phyloP scores from a whole-genome alignment of 2,113 vertebrate genomes.

The Microtus montanus region DNA sequence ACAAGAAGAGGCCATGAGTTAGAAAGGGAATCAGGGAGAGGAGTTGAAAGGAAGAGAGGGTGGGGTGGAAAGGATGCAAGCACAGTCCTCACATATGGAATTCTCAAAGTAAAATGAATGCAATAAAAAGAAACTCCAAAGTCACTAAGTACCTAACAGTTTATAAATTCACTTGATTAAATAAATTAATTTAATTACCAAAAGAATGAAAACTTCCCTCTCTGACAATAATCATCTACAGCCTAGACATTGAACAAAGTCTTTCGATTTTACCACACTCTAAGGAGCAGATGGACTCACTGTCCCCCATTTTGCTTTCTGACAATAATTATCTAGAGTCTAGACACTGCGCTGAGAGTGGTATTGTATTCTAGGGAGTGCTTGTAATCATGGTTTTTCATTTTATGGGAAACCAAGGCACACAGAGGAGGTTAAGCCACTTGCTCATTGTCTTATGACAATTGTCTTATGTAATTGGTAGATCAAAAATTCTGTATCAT shows the following conservation, averaged over 20 bases:
- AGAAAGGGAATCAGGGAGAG: background rate
- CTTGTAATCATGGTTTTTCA: background rate
- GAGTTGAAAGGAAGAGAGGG: background rate
- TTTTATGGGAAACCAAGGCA: background rate
- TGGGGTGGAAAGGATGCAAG: background rate
- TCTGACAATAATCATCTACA: background rate
- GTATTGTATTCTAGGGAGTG: background rate
- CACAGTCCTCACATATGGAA: background rate
- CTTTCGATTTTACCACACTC: background rate
- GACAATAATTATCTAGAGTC: background rate
- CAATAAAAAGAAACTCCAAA: background rate
- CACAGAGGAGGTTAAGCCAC: background rate
- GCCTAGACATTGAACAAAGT: background rate
- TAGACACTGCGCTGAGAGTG: background rate
- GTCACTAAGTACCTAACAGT: background rate
- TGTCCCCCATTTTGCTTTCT: background rate
- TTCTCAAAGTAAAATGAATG: background rate
- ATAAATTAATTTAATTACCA: background rate
- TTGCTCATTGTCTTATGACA: background rate
- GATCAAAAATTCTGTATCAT: background rate
- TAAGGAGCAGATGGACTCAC: background rate
- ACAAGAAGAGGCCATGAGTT: background rate
- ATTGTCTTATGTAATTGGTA: background rate
- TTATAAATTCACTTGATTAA: background rate
- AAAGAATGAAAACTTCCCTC: constrained; percentile 18